These are phyloP conservation scores for Epinotia demarniana DNA, from an alignment of 2,888 invertebrate species.

Conservation along the genomic window DNA sequence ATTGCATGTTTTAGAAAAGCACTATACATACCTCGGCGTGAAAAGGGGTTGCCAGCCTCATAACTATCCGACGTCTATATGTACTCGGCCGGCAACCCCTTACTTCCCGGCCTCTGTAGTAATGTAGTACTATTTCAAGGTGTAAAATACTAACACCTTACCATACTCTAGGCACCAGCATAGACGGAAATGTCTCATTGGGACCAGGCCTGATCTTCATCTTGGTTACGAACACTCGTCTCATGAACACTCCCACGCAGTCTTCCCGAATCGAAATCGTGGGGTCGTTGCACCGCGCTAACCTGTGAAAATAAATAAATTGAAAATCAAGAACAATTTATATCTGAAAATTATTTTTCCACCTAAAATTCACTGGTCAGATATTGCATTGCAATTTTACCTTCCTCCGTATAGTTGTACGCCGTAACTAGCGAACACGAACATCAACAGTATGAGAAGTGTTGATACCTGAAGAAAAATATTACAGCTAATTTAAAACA, in stretches of 20 bases:
- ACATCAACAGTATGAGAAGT: slow-evolving; percentile 97
- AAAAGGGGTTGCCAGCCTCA: no score
- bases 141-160: slow-evolving; percentile 68
- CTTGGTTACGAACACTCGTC: slow-evolving; percentile 98
- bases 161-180: slow-evolving; percentile 98
- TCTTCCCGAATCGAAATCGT: slow-evolving; percentile 92
- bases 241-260: slow-evolving; percentile 97
- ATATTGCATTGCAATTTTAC: slow-evolving; percentile 53
- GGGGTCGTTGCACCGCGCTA: slow-evolving; percentile 99
- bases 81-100: no score
- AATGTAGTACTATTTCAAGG: no score
- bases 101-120: no score
- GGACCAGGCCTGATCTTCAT: slow-evolving; percentile 95
- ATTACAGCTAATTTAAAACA: background rate
- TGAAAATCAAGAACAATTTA: background rate
- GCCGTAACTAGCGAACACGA: slow-evolving; percentile 99
- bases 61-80: no score
- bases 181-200: slow-evolving; percentile 95
- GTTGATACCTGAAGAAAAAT: slow-evolving; percentile 93
- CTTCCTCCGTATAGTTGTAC: slow-evolving; percentile 98
- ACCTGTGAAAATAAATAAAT: slow-evolving; percentile 82
- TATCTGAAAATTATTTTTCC: background rate
- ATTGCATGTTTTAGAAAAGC: no score
- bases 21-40: no score
- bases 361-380: background rate